Conservation (phyloP, 1,140 invertebrate species). For the Philaenus spumarius region DNA sequence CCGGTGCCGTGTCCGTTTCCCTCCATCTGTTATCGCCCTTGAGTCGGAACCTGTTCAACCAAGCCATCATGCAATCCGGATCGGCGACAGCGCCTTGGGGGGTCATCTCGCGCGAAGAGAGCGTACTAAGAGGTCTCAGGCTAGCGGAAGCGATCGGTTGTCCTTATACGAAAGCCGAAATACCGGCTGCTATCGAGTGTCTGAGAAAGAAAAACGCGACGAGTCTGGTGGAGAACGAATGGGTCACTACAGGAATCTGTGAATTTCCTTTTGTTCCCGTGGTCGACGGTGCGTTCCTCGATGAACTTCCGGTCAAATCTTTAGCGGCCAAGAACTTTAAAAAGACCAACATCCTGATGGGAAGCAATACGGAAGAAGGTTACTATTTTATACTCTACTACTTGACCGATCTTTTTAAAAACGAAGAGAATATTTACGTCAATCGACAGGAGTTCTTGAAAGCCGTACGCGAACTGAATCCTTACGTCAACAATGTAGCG, state of each 20-base stretch:
- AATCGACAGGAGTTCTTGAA: slow-evolving; percentile 68
- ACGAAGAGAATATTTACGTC: slow-evolving; percentile 74
- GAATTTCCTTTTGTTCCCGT: slow-evolving; percentile 93
- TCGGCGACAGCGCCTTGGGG: slow-evolving; percentile 88
- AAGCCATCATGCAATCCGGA: slow-evolving; percentile 79
- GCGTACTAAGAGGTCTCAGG: slow-evolving; percentile 51
- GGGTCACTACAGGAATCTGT: slow-evolving; percentile 66
- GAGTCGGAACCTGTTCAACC: slow-evolving; percentile 75
- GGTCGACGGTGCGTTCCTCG: slow-evolving; percentile 85
- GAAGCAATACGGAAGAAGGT: slow-evolving; percentile 90
- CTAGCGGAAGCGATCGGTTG: slow-evolving; percentile 82
- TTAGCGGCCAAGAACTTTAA: slow-evolving; percentile 79
- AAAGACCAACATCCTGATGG: slow-evolving; percentile 86
- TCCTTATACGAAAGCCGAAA: slow-evolving; percentile 61
- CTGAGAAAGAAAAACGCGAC: slow-evolving; percentile 61
- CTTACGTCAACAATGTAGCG: slow-evolving; percentile 74
- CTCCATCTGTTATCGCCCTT: slow-evolving; percentile 88
- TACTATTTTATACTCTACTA: slow-evolving; percentile 94
- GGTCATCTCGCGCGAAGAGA: slow-evolving; percentile 76
- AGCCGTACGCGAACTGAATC: slow-evolving; percentile 72
- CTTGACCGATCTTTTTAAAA: slow-evolving; percentile 70
- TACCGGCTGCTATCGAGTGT: slow-evolving; percentile 70
- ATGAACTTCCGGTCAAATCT: slow-evolving; percentile 73
- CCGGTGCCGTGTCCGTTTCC: slow-evolving; percentile 88
- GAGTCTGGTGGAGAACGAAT: slow-evolving; percentile 75